Percentiles rank a stretch among this genome's conserved stretches.
phyloP scores from a whole-genome alignment of 2,113 vertebrate species.

The Cathartes aura region DNA sequence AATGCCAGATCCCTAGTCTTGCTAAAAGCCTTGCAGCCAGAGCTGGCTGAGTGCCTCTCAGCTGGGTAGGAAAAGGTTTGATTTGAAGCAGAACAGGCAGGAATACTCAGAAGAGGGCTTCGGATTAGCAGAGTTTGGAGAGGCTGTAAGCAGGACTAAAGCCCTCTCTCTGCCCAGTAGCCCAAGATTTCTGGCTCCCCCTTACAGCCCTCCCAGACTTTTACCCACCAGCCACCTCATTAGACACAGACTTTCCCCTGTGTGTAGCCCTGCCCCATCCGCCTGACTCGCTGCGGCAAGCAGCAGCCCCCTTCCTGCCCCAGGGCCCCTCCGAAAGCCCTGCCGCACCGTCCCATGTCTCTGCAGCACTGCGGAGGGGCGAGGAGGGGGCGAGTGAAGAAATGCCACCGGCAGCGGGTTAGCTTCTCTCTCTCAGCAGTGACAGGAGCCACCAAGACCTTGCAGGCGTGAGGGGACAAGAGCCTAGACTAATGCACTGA shows the following conservation, averaged over 20 bases:
- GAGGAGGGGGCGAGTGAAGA: background rate
- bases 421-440: background rate
- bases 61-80: background rate
- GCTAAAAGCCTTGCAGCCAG: background rate
- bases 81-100: background rate
- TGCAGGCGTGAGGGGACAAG: fast-evolving
- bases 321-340: background rate
- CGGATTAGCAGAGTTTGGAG: background rate
- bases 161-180: background rate
- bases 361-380: background rate
- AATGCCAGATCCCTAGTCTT: background rate
- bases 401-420: background rate
- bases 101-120: background rate
- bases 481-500: background rate
- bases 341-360: background rate
- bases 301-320: background rate
- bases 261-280: background rate
- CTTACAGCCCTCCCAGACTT: background rate
- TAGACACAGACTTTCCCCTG: background rate
- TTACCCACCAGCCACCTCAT: background rate
- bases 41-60: background rate
- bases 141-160: background rate
- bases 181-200: background rate
- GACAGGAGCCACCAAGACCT: background rate
- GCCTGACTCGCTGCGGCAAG: background rate